Evolutionary conservation across 1,140 invertebrate genomes (phyloP), one percentile per base, ranked within the genome.

Genomic region (Plectrocnemia conspersa): DNA sequence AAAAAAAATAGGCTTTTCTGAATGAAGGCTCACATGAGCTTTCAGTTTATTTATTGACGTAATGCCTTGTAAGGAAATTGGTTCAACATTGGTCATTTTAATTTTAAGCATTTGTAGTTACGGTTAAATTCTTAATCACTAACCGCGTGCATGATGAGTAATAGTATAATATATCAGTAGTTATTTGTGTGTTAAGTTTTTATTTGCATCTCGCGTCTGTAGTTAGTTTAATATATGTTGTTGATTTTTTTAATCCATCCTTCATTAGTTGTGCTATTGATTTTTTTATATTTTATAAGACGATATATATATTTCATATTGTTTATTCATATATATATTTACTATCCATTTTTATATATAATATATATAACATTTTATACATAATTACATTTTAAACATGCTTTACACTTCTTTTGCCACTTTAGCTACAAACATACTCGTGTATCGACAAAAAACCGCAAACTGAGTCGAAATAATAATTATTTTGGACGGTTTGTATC

Each of bases 351-450:
- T 29, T 40, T 45, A 45, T 45, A 27, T 25, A 45, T 45, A n/a
- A n/a, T 7, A 29, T 29, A 29, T 7, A 29, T 13, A 24, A 50
- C 47, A 50, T 50, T 50, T 38, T 38, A n/a, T n/a, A 50, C 47
- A 50, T 50, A 27, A n/a, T 47, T 50, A 50, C 47, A 50, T 50
- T 50, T 50, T 21, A 50, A 18, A 50, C 47, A 50, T 50, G 47
- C 47, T 50, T 50, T 50, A 50, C 47, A 50, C 47, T 50, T 50
- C 33, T 50, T 50, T 50, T 50, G 47, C 47, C 47, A 50, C 47
- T 50, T 50, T 36, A 55, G 19, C 52, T 46, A 59, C 52, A 56
- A 52, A 40, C 57, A 56, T 52, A 54, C 48, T 58, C 56, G 59
- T 54, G 50, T 15, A n/a, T n/a, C n/a, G n/a, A n/a, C n/a, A n/a